phyloP scores from a whole-genome alignment of 2,888 invertebrate genomes.

The Kryphioiulus occultus region DNA sequence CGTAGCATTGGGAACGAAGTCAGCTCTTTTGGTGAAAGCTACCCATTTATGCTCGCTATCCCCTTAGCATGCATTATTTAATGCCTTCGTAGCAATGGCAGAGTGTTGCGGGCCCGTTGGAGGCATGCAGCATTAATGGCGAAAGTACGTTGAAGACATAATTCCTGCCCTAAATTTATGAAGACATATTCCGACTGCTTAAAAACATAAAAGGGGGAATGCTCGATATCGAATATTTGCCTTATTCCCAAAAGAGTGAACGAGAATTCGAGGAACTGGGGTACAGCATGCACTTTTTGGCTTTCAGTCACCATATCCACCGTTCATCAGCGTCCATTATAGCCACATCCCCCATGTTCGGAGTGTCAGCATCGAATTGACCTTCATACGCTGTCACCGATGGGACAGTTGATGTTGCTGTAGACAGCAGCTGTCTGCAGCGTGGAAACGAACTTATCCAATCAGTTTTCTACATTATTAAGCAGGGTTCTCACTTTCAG shows the following conservation, averaged over 20 bases:
- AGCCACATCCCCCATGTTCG: background rate
- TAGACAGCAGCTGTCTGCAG: background rate
- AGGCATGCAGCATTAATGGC: conserved; percentile 6
- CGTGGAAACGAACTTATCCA: too few species aligned
- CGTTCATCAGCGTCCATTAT: background rate
- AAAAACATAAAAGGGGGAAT: conserved; percentile 9
- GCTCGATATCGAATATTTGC: background rate
- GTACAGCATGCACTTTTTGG: background rate
- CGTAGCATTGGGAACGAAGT: background rate
- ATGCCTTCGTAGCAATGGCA: conserved; percentile 3
- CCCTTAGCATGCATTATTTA: conserved; percentile 23
- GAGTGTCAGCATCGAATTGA: background rate
- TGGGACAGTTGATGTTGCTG: background rate
- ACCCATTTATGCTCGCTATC: conserved; percentile 17
- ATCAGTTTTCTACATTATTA: too few species aligned
- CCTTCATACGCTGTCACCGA: background rate
- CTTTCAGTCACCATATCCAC: background rate
- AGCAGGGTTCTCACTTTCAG: too few species aligned
- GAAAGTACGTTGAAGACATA: conserved; percentile 9
- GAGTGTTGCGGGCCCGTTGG: background rate
- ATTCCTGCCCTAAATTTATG: conserved; percentile 23
- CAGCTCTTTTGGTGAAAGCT: conserved; percentile 16
- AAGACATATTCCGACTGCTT: conserved; percentile 16
- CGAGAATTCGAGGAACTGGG: background rate
- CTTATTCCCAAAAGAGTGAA: background rate